phyloP scores from a whole-genome alignment of 2,888 invertebrate genomes.

The Unio delphinus region DNA sequence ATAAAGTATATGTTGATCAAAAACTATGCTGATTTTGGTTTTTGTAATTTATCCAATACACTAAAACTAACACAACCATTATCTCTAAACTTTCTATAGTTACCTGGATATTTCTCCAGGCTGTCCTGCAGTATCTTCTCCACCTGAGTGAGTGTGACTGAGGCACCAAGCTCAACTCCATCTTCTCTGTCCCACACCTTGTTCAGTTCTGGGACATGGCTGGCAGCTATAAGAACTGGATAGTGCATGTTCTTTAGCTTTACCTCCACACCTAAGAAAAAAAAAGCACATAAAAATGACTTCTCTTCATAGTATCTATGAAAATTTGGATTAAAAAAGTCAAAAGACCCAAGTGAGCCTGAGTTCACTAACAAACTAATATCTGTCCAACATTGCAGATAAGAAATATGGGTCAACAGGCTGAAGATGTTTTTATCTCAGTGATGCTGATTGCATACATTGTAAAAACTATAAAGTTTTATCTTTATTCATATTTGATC shows the following conservation, averaged over 20 bases:
- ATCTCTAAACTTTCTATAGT: not conserved
- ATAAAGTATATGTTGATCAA: too few species aligned
- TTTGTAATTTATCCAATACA: not conserved
- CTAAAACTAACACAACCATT: not conserved
- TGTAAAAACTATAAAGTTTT: too few species aligned
- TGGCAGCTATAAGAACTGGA: constrained; percentile 84
- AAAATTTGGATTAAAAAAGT: too few species aligned
- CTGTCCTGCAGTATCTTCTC: constrained; percentile 78
- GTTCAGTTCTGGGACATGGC: constrained; percentile 79
- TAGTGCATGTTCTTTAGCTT: constrained; percentile 88
- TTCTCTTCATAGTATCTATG: not conserved
- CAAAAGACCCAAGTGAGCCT: too few species aligned
- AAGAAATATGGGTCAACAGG: too few species aligned
- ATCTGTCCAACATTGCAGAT: too few species aligned
- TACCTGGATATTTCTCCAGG: constrained; percentile 74
- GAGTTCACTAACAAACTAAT: too few species aligned
- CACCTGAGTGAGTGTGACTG: constrained; percentile 83
- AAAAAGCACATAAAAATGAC: not conserved
- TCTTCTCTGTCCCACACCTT: constrained; percentile 73
- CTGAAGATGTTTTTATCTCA: too few species aligned
- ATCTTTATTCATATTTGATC: too few species aligned
- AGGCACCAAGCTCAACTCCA: constrained; percentile 83
- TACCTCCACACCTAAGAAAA: constrained; percentile 80
- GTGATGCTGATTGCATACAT: too few species aligned
- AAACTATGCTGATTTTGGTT: not conserved